Base-by-base conservation (phyloP, 2,113 vertebrate genomes). In the Sardina pilchardus region DNA sequence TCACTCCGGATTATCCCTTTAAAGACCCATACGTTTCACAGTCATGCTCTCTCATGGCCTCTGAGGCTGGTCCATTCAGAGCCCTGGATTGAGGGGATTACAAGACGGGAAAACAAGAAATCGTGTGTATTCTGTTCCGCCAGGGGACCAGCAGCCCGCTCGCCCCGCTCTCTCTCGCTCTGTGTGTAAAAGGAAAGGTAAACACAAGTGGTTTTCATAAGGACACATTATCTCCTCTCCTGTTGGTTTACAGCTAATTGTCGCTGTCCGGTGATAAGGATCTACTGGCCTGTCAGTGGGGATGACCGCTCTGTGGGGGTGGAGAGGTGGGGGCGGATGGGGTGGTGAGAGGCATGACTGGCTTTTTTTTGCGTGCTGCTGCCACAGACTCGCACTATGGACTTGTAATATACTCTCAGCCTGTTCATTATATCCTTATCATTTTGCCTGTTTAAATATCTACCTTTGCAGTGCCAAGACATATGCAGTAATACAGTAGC, bases 181-280 rank as follows among this genome's bases (percentile, higher is more conserved):
- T 93, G 91, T 92, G 87, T 90, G 91, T 90, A 91, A 81, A 86
- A 92, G 93, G 90, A 93, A 93, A 94, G 93, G 91, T 92, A 88
- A 89, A 88, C 92, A 89, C 88, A 86, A 89, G 89, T 88, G 88
- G 94, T 94, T 94, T 94, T 90, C 86, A 91, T 90, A 93, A 92
- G 85, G 21, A 86, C 44, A 91, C 86, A 92, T 93, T 92, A 90
- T 93, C 91, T 91, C 83, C 88, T 82, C 90, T 90, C 89, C 90
- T 93, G 94, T 94, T 94, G 92, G 91, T 91, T 88, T 92, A 89
- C 87, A 90, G 91, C 75, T 91, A 87, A 93, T 90, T 89, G 90
- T 89, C 89, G 88, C 88, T 89, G 91, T 93, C 94, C 89, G 8
- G 81, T 88, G 94, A 94, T 94, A 94, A 93, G 82, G 83, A 93